These are phyloP conservation scores for Charadrius vociferus DNA, from an alignment of 2,113 vertebrate genomes.

Conservation along the genomic window DNA sequence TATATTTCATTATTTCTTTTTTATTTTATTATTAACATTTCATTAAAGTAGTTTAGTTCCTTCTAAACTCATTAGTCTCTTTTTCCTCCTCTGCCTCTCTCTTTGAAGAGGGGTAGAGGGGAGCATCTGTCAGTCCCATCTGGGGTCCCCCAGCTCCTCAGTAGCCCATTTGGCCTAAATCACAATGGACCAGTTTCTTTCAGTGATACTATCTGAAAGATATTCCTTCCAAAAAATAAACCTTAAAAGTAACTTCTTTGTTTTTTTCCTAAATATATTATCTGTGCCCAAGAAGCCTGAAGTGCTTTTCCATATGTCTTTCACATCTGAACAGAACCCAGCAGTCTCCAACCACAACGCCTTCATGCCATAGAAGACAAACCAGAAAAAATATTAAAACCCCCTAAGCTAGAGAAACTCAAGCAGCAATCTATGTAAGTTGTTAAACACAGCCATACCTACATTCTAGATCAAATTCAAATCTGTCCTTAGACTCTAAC, in stretches of 20 bases:
- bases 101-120: too few species aligned
- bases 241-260: not conserved
- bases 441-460: not conserved
- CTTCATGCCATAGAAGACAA: not conserved
- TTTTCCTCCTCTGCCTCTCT: too few species aligned
- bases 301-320: not conserved
- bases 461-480: not conserved
- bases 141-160: too few species aligned
- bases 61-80: too few species aligned
- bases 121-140: too few species aligned
- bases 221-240: not conserved
- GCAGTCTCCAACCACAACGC: not conserved
- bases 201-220: not conserved
- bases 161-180: too few species aligned
- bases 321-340: not conserved
- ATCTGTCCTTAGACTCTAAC: not conserved
- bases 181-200: not conserved
- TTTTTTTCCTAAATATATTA: not conserved
- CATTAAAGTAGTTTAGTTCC: too few species aligned
- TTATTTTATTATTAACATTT: too few species aligned
- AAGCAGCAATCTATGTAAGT: not conserved
- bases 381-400: not conserved
- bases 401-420: fast-evolving
- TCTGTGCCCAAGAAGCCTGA: not conserved
- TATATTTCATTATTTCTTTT: too few species aligned